Conservation (phyloP, 1,140 invertebrate genomes). For the Protaetia brevitarsis region DNA sequence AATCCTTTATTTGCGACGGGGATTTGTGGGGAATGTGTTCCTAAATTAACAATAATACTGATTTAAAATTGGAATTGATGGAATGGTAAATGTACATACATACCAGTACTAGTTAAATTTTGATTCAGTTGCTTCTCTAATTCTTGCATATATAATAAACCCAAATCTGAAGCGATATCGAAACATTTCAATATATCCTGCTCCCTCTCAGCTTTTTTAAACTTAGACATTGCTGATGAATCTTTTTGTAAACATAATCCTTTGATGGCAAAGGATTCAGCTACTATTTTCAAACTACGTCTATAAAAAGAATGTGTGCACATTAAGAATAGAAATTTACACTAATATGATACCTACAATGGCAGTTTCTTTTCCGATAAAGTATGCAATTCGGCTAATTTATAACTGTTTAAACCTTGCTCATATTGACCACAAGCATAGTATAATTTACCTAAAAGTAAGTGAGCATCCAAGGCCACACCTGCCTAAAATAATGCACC, state of each 20-base stretch:
- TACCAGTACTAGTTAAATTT: constrained; percentile 51
- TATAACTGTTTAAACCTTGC: constrained; percentile 78
- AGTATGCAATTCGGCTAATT: constrained; percentile 78
- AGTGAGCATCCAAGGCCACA: constrained; percentile 81
- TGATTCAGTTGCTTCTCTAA: constrained; percentile 64
- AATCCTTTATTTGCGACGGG: constrained; percentile 58
- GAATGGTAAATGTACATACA: not conserved
- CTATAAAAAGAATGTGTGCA: constrained; percentile 52
- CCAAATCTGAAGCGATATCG: constrained; percentile 82
- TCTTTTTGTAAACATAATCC: constrained; percentile 84
- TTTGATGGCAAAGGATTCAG: constrained; percentile 93
- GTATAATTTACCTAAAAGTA: constrained; percentile 84
- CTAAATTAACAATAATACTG: constrained; percentile 40
- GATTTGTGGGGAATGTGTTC: constrained; percentile 64
- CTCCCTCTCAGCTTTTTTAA: constrained; percentile 80
- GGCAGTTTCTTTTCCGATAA: constrained; percentile 79
- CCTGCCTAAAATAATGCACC: constrained; percentile 60
- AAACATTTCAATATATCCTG: constrained; percentile 80
- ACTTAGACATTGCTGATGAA: constrained; percentile 69
- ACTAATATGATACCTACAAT: constrained; percentile 59
- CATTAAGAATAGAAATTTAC: no score
- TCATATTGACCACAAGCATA: constrained; percentile 86
- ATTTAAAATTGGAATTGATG: not conserved
- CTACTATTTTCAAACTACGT: constrained; percentile 84
- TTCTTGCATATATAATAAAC: constrained; percentile 89